phyloP scores from a whole-genome alignment of 2,888 invertebrate genomes.

The Nycteola revayana region DNA sequence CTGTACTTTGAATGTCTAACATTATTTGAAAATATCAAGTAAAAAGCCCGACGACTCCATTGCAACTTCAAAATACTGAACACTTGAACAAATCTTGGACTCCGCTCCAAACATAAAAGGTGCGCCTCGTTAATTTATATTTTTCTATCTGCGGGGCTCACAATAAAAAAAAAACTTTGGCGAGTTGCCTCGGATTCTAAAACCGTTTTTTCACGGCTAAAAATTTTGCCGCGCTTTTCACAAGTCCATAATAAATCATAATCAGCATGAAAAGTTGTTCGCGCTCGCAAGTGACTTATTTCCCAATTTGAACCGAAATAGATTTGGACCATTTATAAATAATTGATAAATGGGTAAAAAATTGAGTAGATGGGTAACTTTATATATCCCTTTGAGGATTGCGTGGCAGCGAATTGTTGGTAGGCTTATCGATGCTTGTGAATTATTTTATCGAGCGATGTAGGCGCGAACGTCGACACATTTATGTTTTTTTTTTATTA shows the following conservation, averaged over 20 bases:
- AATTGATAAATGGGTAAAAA: conserved; percentile 54
- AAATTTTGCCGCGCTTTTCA: conserved; percentile 32
- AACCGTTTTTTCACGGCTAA: conserved; percentile 19
- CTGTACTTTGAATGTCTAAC: too few species aligned
- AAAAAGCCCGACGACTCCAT: too few species aligned
- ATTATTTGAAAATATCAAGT: too few species aligned
- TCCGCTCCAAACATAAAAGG: conserved; percentile 1
- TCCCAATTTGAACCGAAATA: conserved; percentile 49
- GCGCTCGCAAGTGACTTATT: conserved; percentile 51
- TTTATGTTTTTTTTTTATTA: conserved; percentile 17
- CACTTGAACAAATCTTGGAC: not conserved
- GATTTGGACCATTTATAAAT: conserved; percentile 37
- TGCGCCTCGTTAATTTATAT: conserved; percentile 12
- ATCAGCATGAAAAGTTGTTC: conserved; percentile 45
- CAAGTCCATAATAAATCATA: conserved; percentile 50
- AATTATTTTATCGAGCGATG: conserved; percentile 19
- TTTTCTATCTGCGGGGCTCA: conserved; percentile 16
- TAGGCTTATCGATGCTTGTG: conserved; percentile 5
- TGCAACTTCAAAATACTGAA: too few species aligned
- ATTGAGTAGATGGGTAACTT: conserved; percentile 35
- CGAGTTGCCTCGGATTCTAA: conserved; percentile 13
- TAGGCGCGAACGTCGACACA: conserved; percentile 14
- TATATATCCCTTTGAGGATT: conserved; percentile 21
- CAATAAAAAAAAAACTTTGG: conserved; percentile 32
- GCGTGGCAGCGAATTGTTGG: conserved; percentile 17